Evolutionary conservation across 2,797 vertebrate species (phyloP).

Genomic region (Otolemur crassicaudatus): DNA sequence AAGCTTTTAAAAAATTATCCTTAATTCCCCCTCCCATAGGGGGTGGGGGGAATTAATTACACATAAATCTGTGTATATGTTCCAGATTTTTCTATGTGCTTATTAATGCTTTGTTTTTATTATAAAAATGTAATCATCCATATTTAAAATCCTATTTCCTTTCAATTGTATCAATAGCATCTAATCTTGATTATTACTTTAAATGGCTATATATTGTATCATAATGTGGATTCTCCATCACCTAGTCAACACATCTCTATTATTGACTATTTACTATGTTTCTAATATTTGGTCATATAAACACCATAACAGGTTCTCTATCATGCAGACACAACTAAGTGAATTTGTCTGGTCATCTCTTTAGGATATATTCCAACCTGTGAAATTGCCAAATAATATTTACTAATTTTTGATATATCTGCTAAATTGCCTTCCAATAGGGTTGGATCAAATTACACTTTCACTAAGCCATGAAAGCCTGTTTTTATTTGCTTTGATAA

Average conservation of each 20-base stretch:
- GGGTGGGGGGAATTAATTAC: too few relatives aligned
- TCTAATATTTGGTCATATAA: neutral
- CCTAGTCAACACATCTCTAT: neutral
- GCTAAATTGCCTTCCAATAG: neutral
- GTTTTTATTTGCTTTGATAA: conserved; percentile 12
- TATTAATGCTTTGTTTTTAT: conserved; percentile 27
- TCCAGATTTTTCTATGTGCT: neutral
- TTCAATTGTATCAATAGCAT: conserved; percentile 12
- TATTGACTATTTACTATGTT: conserved; percentile 6
- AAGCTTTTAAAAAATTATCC: neutral
- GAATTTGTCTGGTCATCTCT: conserved; percentile 11
- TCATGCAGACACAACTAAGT: neutral
- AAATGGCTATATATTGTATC: neutral
- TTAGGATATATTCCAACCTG: neutral
- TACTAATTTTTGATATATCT: neutral
- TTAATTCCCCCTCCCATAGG: neutral
- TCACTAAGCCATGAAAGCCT: neutral
- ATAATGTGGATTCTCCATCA: neutral
- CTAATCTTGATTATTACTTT: neutral
- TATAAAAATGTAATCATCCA: conserved; percentile 17
- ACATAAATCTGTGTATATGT: neutral
- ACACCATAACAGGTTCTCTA: neutral
- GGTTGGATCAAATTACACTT: neutral
- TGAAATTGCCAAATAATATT: conserved; percentile 1
- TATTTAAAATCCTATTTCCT: conserved; percentile 4